Evolutionary conservation across 2,797 vertebrate genomes (phyloP).

Genomic region (Clarias platycephalus): DNA sequence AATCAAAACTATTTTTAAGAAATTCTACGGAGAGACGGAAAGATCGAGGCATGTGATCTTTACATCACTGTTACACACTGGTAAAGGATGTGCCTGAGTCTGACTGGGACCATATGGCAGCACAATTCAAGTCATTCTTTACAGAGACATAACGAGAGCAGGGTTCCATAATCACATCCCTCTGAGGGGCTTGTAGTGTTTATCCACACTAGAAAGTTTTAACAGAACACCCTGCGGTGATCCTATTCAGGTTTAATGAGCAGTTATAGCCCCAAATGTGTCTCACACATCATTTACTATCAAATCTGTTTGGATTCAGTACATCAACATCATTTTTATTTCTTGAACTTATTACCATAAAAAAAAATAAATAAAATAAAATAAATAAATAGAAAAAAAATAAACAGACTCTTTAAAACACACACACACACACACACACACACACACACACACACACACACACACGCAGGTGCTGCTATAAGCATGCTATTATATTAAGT

Average conservation of each 20-base stretch:
- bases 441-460: no score
- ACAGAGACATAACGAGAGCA: constrained; percentile 32
- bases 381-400: no score
- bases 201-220: constrained; percentile 11
- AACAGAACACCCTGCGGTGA: constrained; percentile 18
- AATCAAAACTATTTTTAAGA: constrained; percentile 25
- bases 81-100: constrained; percentile 33
- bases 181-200: constrained; percentile 40
- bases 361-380: not conserved
- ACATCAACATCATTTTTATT: constrained; percentile 8
- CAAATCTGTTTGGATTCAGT: constrained; percentile 16
- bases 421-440: not conserved
- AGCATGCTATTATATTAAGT: not conserved
- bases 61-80: not conserved
- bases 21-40: constrained; percentile 13
- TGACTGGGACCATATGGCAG: constrained; percentile 63
- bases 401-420: not conserved
- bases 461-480: not conserved
- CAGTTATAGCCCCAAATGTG: constrained; percentile 26
- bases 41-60: not conserved
- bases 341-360: constrained; percentile 6
- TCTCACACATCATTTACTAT: constrained; percentile 23
- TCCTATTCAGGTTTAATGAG: constrained; percentile 27
- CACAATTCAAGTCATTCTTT: constrained; percentile 51
- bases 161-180: constrained; percentile 45